A percentile compares a stretch with the other conserved stretches of the same genome.
Conservation (phyloP, 1,140 invertebrate species). For the Triops longicaudatus region DNA sequence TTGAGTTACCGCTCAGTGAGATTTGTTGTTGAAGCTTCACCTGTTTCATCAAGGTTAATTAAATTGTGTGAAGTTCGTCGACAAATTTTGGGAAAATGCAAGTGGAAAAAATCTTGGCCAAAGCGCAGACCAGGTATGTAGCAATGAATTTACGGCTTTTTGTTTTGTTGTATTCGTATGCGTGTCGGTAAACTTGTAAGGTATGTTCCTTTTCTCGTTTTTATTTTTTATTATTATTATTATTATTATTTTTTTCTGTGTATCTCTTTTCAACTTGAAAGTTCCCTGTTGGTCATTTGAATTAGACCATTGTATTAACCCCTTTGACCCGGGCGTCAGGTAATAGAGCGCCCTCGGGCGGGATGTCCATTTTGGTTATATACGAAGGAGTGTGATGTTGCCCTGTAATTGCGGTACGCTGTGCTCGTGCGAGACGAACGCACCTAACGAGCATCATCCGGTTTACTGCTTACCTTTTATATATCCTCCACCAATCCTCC, state of each 20-base stretch:
- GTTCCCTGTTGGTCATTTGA: neutral
- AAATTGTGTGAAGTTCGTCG: neutral
- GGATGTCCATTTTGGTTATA: constrained; percentile 1
- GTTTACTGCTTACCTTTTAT: neutral
- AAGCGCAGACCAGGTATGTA: constrained; percentile 26
- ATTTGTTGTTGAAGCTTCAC: neutral
- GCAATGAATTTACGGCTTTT: neutral
- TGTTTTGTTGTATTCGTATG: neutral
- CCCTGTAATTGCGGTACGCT: constrained; percentile 1
- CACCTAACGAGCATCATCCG: neutral
- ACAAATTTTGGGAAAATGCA: constrained; percentile 16
- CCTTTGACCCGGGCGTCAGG: neutral
- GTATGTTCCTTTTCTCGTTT: neutral
- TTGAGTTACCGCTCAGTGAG: too few relatives aligned
- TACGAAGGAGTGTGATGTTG: neutral
- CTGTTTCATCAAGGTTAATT: neutral
- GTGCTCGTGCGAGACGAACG: neutral
- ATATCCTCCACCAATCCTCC: too few relatives aligned
- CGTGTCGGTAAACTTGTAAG: neutral
- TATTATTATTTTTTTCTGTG: too few relatives aligned
- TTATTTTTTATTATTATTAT: too few relatives aligned
- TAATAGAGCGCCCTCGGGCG: neutral
- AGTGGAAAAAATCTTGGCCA: constrained; percentile 27
- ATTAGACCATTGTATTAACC: constrained; percentile 23
- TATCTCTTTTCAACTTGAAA: too few relatives aligned